Evolutionary conservation across 2,888 invertebrate genomes (phyloP), one percentile per base, ranked within the genome.

Genomic region (Macrosoma leucophasiata): DNA sequence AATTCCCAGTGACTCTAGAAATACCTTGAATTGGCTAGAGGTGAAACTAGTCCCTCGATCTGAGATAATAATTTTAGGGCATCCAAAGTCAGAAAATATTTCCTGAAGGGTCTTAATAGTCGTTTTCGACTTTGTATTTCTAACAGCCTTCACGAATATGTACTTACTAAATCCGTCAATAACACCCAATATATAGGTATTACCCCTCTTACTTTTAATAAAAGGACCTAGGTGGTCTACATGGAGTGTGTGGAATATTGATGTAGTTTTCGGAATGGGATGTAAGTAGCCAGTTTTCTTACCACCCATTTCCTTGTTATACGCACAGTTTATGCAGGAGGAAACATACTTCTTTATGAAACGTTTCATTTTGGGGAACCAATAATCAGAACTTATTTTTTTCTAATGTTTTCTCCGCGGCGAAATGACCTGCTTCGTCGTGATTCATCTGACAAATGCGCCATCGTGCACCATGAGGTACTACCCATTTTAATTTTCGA

Each of bases 351-450:
- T 50, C 21, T 44, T 50, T 13, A 33, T 21, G 13, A 50, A 47
- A 9, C 30, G 14, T 5, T 45, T 25, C 43, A 53, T 48, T 13
- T 40, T 43, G 1, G 46, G 38, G 29, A 55, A 54, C 52, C 52
- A 55, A 33, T 32, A 54, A n/a, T 29, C 17, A 8, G 21, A 11
- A 12, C 13, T 23, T 3, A 54, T 37, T 4, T 39, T 34, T 23
- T 43, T 17, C 4, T 3, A 53, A 13, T 0, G 51, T 50, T 25
- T 44, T 53, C 4, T 40, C 36, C 2, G 32, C 46, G 4, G 39
- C 44, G 18, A 23, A 48, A 30, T 50, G 50, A 1, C 51, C 51
- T 0, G 47, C 22, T n/a, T 52, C 48, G 18, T 54, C 50, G 13
- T 54, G 48, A 13, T 50, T 52, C 6, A 11, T 30, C 14, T 44